A percentile compares a stretch with the other conserved stretches of the same genome.
phyloP scores from a whole-genome alignment of 2,797 vertebrate species.

The Falco cherrug region DNA sequence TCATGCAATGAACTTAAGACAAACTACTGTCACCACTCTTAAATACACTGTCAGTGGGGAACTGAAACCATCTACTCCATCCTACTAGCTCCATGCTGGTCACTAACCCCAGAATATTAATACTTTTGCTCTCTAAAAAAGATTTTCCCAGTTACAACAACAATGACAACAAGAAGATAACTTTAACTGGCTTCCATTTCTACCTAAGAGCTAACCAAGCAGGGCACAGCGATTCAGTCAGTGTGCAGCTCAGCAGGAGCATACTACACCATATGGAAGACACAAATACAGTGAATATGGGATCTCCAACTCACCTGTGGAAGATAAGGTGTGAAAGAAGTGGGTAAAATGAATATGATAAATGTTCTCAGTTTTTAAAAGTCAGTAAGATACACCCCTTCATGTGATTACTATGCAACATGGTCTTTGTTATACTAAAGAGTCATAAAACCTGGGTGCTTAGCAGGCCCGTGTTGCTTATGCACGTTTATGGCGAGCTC shows the following conservation, averaged over 20 bases:
- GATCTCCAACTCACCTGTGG: neutral
- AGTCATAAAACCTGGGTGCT: neutral
- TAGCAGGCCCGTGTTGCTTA: conserved; percentile 3
- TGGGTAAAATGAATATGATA: neutral
- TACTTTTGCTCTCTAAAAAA: neutral
- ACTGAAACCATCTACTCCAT: neutral
- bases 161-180: neutral
- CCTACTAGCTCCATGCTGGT: neutral
- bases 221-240: neutral
- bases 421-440: neutral
- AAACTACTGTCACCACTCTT: neutral
- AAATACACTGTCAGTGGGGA: neutral
- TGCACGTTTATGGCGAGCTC: neutral
- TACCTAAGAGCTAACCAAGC: neutral
- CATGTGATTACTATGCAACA: neutral
- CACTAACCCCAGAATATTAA: neutral
- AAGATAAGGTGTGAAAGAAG: neutral
- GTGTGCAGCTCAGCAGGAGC: neutral
- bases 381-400: neutral
- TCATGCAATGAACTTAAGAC: neutral
- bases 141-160: neutral
- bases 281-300: neutral
- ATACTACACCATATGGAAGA: neutral
- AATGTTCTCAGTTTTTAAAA: neutral
- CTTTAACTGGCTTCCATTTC: neutral